Evolutionary conservation across 2,797 vertebrate genomes (phyloP).

Genomic region (Clarias laeviceps): DNA sequence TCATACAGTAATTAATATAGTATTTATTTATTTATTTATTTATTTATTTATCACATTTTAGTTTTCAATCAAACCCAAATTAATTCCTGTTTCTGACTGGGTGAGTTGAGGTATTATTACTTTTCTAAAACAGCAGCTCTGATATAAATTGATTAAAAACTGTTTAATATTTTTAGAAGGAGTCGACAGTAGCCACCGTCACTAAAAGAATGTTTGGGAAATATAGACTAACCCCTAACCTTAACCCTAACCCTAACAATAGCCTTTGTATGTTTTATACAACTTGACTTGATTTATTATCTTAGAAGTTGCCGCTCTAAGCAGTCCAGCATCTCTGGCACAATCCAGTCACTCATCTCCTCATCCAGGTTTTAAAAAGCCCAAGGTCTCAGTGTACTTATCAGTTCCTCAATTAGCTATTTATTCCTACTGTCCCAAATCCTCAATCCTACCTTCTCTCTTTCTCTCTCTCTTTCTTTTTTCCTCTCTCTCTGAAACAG

Average conservation of each 20-base stretch:
- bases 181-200: background rate
- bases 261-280: background rate
- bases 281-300: background rate
- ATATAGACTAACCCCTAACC: background rate
- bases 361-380: slow-evolving; percentile 15
- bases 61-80: background rate
- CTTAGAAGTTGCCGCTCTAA: slow-evolving; percentile 13
- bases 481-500: slow-evolving; percentile 25
- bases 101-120: background rate
- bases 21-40: background rate
- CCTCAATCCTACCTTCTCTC: background rate
- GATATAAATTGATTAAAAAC: background rate
- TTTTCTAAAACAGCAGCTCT: background rate
- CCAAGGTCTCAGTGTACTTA: slow-evolving; percentile 29
- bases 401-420: slow-evolving; percentile 28
- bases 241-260: background rate
- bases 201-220: background rate
- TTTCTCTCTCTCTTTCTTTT: slow-evolving; percentile 6
- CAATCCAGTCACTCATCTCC: slow-evolving; percentile 15
- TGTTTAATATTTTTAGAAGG: background rate
- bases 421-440: slow-evolving; percentile 30
- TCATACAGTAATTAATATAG: background rate
- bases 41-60: background rate
- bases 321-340: background rate
- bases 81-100: background rate